A percentile compares a stretch with the other conserved stretches of the same genome.
These are phyloP conservation scores for Panurus biarmicus DNA, from an alignment of 2,113 vertebrate species.

Conservation along the genomic window DNA sequence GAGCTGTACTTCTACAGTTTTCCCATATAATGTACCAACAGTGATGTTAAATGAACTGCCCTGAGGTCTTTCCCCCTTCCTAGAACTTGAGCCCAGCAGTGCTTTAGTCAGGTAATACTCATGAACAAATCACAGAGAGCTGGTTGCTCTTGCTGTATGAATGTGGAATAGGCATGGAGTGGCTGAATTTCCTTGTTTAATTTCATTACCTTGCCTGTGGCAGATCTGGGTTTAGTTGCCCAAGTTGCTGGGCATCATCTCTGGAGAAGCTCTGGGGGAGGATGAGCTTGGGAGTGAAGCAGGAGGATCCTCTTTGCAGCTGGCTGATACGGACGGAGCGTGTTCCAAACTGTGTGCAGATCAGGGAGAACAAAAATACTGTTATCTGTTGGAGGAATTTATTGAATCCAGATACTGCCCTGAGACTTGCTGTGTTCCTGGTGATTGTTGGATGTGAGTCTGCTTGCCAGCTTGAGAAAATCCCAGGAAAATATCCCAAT, in stretches of 20 bases:
- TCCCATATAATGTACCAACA: not conserved
- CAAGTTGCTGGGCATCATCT: not conserved
- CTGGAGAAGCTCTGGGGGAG: not conserved
- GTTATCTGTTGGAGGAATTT: not conserved
- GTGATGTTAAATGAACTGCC: not conserved
- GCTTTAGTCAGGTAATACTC: not conserved
- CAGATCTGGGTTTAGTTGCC: not conserved
- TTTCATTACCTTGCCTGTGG: not conserved
- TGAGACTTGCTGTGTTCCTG: not conserved
- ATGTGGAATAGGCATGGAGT: not conserved
- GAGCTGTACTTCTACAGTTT: not conserved
- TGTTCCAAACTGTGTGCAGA: not conserved
- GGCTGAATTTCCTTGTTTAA: not conserved
- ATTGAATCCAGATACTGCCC: not conserved
- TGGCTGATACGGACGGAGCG: accelerated
- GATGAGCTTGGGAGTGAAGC: not conserved
- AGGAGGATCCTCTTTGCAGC: not conserved
- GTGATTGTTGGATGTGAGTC: not conserved
- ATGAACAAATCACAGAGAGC: not conserved
- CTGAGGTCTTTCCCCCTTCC: not conserved
- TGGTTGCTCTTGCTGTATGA: not conserved
- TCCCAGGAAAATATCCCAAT: not conserved
- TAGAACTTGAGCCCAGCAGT: not conserved
- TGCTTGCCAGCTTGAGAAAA: not conserved
- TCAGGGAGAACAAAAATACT: not conserved